A percentile compares a stretch with the other conserved stretches of the same genome.
Evolutionary conservation across 2,888 invertebrate species (phyloP).

Genomic region (Platerodrilus igneus): DNA sequence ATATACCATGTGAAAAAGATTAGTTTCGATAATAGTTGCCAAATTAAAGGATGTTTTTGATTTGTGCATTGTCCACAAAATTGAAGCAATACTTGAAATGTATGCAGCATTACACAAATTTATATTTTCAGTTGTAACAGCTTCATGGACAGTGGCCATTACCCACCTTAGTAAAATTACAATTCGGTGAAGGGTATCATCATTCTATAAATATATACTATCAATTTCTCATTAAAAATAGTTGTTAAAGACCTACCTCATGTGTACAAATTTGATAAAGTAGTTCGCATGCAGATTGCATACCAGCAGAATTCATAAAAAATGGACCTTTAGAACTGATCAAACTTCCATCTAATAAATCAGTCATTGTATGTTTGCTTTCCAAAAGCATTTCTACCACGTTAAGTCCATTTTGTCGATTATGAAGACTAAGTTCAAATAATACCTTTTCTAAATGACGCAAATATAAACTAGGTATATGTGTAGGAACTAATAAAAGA

Average conservation of each 20-base stretch:
- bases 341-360: conserved; percentile 35
- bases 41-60: conserved; percentile 61
- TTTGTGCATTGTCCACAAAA: conserved; percentile 70
- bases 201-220: conserved; percentile 44
- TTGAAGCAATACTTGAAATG: conserved; percentile 75
- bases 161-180: conserved; percentile 72
- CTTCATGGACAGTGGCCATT: conserved; percentile 53
- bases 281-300: conserved; percentile 71
- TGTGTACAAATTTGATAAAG: conserved; percentile 72
- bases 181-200: conserved; percentile 57
- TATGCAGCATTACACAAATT: conserved; percentile 52
- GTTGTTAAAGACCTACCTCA: conserved; percentile 35
- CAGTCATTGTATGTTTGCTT: conserved; percentile 49
- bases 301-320: conserved; percentile 43
- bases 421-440: conserved; percentile 64
- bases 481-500: conserved; percentile 64
- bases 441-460: conserved; percentile 64
- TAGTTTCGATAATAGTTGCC: conserved; percentile 63
- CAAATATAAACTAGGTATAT: conserved; percentile 57
- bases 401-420: conserved; percentile 56
- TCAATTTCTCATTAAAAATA: no score
- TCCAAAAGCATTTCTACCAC: conserved; percentile 57
- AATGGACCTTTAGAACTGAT: conserved; percentile 39
- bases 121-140: conserved; percentile 43
- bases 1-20: conserved; percentile 72